Evolutionary conservation across 2,888 invertebrate genomes (phyloP).

Genomic region (Ectemnius cavifrons): DNA sequence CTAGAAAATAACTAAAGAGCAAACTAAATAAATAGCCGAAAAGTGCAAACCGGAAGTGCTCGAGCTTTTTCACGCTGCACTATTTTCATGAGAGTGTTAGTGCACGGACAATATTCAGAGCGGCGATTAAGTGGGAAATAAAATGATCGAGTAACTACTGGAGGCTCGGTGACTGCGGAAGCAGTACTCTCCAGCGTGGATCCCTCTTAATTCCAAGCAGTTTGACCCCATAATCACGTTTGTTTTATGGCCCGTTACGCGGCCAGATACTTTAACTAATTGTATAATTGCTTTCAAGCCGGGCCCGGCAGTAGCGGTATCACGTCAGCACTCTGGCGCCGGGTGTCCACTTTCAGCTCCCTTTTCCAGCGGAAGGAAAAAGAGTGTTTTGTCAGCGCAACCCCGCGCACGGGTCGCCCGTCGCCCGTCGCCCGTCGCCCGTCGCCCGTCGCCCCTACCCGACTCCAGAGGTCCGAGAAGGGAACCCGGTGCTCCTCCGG

Average conservation of each 20-base stretch:
- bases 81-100: no score
- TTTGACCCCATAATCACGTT: slow-evolving; percentile 66
- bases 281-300: slow-evolving; percentile 75
- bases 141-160: no score
- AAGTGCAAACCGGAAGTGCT: no score
- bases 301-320: slow-evolving; percentile 39
- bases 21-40: no score
- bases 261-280: slow-evolving; percentile 77
- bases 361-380: slow-evolving; percentile 31
- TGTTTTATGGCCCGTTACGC: slow-evolving; percentile 76
- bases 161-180: no score
- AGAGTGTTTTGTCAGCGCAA: slow-evolving; percentile 6
- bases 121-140: no score
- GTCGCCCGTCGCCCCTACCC: no score
- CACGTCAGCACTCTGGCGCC: slow-evolving; percentile 67
- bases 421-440: no score
- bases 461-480: slow-evolving; percentile 5
- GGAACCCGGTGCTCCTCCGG: slow-evolving; percentile 35
- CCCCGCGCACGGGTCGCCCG: no score
- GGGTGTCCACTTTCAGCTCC: slow-evolving; percentile 57
- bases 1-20: no score
- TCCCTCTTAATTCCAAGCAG: slow-evolving; percentile 41
- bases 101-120: no score
- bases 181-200: background rate
- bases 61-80: no score